Conservation (phyloP, 2,113 vertebrate genomes). For the Corydoras maculifer region DNA sequence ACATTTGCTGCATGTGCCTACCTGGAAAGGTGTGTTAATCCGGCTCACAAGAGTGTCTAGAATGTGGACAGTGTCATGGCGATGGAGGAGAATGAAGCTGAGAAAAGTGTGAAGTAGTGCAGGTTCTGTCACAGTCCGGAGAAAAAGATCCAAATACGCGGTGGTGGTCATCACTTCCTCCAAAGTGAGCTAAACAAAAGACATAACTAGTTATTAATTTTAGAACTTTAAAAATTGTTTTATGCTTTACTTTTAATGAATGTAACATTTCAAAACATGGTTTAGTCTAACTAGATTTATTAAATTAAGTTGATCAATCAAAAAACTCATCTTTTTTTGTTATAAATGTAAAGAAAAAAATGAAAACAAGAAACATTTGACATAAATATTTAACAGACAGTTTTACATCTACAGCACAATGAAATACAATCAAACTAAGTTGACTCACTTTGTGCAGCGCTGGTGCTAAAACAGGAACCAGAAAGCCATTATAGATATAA, state of each 20-base stretch:
- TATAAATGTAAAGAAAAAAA: no score
- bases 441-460: slow-evolving; percentile 91
- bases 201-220: not conserved
- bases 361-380: no score
- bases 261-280: no score
- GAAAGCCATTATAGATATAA: slow-evolving; percentile 96
- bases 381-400: no score
- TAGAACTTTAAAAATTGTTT: not conserved
- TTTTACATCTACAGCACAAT: no score
- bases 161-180: slow-evolving; percentile 98
- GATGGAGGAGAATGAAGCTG: slow-evolving; percentile 86
- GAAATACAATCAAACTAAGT: no score
- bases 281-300: no score
- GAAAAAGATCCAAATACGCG: slow-evolving; percentile 88
- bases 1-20: slow-evolving; percentile 37
- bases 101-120: slow-evolving; percentile 90
- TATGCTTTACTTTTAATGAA: no score
- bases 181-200: slow-evolving; percentile 73
- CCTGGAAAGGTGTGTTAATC: slow-evolving; percentile 95
- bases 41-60: slow-evolving; percentile 90
- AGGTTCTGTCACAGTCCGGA: slow-evolving; percentile 83
- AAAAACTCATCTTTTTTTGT: no score
- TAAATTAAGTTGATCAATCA: no score
- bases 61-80: slow-evolving; percentile 85
- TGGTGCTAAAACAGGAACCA: slow-evolving; percentile 90